Evolutionary conservation across 1,140 invertebrate species (phyloP).

Genomic region (Capitella teleta): DNA sequence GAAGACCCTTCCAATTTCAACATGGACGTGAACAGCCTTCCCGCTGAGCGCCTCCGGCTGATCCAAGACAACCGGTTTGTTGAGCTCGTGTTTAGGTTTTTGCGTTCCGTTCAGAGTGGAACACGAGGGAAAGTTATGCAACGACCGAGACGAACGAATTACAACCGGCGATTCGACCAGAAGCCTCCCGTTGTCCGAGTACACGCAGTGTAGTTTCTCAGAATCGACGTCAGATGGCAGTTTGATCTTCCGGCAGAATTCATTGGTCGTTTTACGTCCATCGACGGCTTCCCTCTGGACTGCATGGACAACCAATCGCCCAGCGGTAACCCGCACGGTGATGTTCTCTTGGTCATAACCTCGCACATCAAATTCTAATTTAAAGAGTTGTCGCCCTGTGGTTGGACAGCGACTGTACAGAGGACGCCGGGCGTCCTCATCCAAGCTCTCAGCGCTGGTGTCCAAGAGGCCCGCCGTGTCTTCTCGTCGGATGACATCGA

Average conservation of each 20-base stretch:
- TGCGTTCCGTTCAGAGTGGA: too few species aligned
- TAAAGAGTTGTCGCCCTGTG: conserved; percentile 5
- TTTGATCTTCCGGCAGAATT: conserved; percentile 8
- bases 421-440: conserved; percentile 2
- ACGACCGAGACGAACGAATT: too few species aligned
- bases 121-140: too few species aligned
- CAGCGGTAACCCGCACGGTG: conserved; percentile 10
- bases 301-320: conserved; percentile 3
- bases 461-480: conserved; percentile 1
- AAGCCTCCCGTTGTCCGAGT: not conserved
- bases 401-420: conserved; percentile 3
- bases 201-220: not conserved
- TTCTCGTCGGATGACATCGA: conserved; percentile 1
- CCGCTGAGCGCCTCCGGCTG: too few species aligned
- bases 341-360: conserved; percentile 11
- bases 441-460: not conserved
- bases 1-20: too few species aligned
- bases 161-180: conserved; percentile 8
- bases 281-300: not conserved
- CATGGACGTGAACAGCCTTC: too few species aligned
- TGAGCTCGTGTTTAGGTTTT: too few species aligned
- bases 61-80: too few species aligned
- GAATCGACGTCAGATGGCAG: conserved; percentile 6
- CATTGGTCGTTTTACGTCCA: conserved; percentile 8
- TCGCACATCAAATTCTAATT: conserved; percentile 9